phyloP scores from a whole-genome alignment of 2,113 vertebrate species.

The Zapornia atra region DNA sequence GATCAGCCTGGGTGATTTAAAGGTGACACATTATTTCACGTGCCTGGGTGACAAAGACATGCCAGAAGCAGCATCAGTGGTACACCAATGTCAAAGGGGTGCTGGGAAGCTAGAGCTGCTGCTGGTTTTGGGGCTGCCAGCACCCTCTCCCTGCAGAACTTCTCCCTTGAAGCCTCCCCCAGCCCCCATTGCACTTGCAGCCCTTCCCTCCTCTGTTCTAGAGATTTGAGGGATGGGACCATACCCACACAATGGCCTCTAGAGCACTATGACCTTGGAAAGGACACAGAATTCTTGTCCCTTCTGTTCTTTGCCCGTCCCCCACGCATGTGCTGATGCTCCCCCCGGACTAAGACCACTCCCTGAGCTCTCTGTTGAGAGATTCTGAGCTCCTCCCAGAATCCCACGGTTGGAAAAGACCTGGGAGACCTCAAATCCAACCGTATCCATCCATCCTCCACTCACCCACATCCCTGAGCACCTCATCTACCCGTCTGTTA shows the following conservation, averaged over 20 bases:
- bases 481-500: too few relatives aligned
- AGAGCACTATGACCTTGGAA: background rate
- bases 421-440: too few relatives aligned
- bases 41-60: background rate
- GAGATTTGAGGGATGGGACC: background rate
- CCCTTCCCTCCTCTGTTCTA: background rate
- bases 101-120: background rate
- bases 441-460: too few relatives aligned
- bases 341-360: background rate
- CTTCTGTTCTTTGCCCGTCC: background rate
- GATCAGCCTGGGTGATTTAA: background rate
- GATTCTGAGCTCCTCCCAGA: too few relatives aligned
- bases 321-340: accelerated
- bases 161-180: background rate
- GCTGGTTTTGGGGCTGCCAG: background rate
- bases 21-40: accelerated
- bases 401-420: too few relatives aligned
- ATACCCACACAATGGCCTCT: background rate
- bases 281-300: background rate
- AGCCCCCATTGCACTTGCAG: background rate
- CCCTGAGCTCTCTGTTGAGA: background rate
- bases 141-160: background rate
- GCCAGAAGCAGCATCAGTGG: background rate
- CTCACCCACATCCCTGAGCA: too few relatives aligned
- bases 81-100: background rate